Conservation (phyloP, 1,140 invertebrate species). For the Aphelenchoides besseyi region DNA sequence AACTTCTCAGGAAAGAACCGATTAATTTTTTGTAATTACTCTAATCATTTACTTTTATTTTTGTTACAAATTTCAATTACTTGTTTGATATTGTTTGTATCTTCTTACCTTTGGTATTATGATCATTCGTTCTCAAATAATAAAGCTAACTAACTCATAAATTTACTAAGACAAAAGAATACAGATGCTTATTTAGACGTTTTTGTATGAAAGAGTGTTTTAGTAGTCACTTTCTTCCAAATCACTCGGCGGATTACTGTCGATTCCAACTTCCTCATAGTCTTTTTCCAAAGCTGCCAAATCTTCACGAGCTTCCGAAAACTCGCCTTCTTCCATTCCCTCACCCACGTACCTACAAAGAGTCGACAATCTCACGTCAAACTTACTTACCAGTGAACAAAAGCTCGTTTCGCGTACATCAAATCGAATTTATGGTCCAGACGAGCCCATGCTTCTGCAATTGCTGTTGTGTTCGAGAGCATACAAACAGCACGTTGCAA, state of each 20-base stretch:
- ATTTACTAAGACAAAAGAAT: not conserved
- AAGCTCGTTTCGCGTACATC: conserved; percentile 75
- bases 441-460: conserved; percentile 64
- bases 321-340: conserved; percentile 77
- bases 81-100: not conserved
- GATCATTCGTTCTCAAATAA: not conserved
- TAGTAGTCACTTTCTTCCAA: conserved; percentile 14
- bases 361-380: conserved; percentile 10
- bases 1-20: conserved; percentile 69
- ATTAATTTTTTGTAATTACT: not conserved
- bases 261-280: conserved; percentile 48
- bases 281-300: conserved; percentile 65
- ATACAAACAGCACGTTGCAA: conserved; percentile 64
- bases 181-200: too few species aligned
- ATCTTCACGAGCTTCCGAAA: conserved; percentile 74
- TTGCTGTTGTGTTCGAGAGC: conserved; percentile 53
- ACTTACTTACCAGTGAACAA: conserved; percentile 82
- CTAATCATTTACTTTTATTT: not conserved
- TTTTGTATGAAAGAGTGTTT: not conserved
- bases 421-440: conserved; percentile 69
- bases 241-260: conserved; percentile 20
- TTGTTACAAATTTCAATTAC: not conserved
- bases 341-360: conserved; percentile 69
- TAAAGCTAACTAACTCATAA: not conserved
- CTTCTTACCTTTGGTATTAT: not conserved